These are phyloP conservation scores for Myotis davidii DNA, from an alignment of 2,113 vertebrate species.

Conservation along the genomic window DNA sequence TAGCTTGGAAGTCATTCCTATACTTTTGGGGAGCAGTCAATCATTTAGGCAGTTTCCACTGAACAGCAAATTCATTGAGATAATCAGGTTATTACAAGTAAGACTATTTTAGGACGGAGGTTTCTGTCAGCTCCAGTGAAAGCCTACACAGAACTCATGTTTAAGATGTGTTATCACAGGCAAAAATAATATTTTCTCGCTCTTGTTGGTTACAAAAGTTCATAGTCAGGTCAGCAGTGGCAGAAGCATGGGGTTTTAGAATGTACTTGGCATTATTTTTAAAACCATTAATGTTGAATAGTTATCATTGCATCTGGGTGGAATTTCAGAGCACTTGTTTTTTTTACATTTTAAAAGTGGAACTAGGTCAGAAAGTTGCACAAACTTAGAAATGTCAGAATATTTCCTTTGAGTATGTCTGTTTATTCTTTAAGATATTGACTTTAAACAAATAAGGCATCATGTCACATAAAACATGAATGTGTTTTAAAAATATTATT, in stretches of 20 bases:
- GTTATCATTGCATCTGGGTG: neutral
- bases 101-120: constrained; percentile 44
- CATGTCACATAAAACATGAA: neutral
- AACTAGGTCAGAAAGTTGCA: neutral
- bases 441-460: constrained; percentile 14
- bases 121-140: constrained; percentile 2
- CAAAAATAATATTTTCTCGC: neutral
- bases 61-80: constrained; percentile 49
- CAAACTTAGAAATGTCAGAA: constrained; percentile 22
- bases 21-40: constrained; percentile 60
- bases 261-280: constrained; percentile 40
- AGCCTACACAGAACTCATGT: neutral
- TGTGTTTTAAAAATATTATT: neutral
- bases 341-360: constrained; percentile 18
- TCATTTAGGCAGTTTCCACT: constrained; percentile 36
- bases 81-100: constrained; percentile 60
- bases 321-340: neutral
- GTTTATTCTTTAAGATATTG: constrained; percentile 8
- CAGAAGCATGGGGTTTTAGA: constrained; percentile 39
- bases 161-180: neutral
- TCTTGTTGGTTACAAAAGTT: neutral
- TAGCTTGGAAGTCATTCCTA: constrained; percentile 14
- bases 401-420: constrained; percentile 44
- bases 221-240: constrained; percentile 33
- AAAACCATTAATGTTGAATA: constrained; percentile 54